Conservation (phyloP, 2,113 vertebrate species). For the Perca schrenkii region DNA sequence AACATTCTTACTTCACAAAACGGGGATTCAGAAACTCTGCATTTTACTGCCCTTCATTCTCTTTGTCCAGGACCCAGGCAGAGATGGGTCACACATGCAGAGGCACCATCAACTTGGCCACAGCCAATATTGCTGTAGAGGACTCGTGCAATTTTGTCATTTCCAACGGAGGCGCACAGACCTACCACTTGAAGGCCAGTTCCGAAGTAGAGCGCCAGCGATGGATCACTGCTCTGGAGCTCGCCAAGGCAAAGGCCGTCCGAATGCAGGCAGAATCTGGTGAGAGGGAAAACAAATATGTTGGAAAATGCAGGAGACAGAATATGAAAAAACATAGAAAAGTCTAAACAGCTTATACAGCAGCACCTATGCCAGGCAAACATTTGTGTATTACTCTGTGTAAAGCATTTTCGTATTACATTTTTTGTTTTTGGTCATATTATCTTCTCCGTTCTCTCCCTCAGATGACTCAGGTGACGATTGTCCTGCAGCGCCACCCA, state of each 20-base stretch:
- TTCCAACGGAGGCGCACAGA: slow-evolving; percentile 96
- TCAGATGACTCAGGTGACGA: slow-evolving; percentile 95
- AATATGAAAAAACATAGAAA: background rate
- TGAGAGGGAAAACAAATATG: slow-evolving; percentile 63
- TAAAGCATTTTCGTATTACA: background rate
- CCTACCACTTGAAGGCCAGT: slow-evolving; percentile 96
- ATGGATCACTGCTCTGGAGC: slow-evolving; percentile 96
- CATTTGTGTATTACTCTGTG: background rate
- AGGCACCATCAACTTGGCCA: slow-evolving; percentile 97
- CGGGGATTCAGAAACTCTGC: background rate
- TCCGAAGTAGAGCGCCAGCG: slow-evolving; percentile 95
- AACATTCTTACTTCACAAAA: background rate
- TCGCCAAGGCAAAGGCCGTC: slow-evolving; percentile 96
- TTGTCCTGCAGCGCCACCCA: slow-evolving; percentile 83
- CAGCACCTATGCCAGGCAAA: background rate
- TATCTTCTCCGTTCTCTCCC: slow-evolving; percentile 1
- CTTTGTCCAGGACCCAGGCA: slow-evolving; percentile 89
- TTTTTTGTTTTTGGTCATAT: background rate
- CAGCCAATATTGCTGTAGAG: slow-evolving; percentile 95
- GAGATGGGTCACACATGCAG: slow-evolving; percentile 98
- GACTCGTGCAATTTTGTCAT: slow-evolving; percentile 98
- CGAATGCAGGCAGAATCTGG: slow-evolving; percentile 95
- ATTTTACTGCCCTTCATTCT: slow-evolving; percentile 4
- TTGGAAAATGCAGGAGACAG: background rate
- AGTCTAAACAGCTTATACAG: background rate